phyloP scores from a whole-genome alignment of 2,888 invertebrate species.

The Aphodius granarius region DNA sequence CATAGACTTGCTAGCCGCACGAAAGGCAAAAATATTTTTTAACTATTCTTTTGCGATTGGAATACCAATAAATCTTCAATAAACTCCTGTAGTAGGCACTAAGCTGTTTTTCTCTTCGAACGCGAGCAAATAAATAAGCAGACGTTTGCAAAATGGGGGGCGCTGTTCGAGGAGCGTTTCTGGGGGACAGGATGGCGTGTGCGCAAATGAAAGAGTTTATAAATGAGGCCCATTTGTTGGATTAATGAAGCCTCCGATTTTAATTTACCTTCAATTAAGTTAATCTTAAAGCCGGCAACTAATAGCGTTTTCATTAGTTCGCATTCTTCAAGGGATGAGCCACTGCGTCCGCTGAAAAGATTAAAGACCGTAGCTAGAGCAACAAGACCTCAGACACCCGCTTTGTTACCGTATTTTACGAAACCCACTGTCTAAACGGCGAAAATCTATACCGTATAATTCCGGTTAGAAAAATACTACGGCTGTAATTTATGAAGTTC shows the following conservation, averaged over 20 bases:
- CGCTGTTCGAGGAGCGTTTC: background rate
- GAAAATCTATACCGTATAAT: background rate
- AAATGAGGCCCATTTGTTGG: slow-evolving; percentile 3
- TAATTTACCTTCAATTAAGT: slow-evolving; percentile 12
- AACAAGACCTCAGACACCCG: background rate
- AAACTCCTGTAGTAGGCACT: background rate
- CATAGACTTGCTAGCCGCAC: too few species aligned
- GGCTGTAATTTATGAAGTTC: background rate
- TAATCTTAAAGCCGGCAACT: slow-evolving; percentile 12
- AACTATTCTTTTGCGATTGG: too few species aligned
- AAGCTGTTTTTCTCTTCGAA: background rate
- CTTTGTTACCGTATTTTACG: background rate
- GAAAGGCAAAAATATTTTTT: too few species aligned
- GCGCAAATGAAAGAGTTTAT: background rate
- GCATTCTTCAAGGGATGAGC: slow-evolving; percentile 1
- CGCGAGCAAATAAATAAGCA: background rate
- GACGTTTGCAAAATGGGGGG: background rate
- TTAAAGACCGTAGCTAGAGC: background rate
- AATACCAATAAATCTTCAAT: background rate
- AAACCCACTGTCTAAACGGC: background rate
- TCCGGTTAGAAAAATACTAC: background rate
- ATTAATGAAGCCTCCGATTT: slow-evolving; percentile 9
- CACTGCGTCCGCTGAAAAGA: background rate
- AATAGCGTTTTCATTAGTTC: slow-evolving; percentile 5
- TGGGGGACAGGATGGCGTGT: background rate